These are phyloP conservation scores for Meteorus sp. DNA, from an alignment of 1,140 invertebrate genomes.

Conservation along the genomic window DNA sequence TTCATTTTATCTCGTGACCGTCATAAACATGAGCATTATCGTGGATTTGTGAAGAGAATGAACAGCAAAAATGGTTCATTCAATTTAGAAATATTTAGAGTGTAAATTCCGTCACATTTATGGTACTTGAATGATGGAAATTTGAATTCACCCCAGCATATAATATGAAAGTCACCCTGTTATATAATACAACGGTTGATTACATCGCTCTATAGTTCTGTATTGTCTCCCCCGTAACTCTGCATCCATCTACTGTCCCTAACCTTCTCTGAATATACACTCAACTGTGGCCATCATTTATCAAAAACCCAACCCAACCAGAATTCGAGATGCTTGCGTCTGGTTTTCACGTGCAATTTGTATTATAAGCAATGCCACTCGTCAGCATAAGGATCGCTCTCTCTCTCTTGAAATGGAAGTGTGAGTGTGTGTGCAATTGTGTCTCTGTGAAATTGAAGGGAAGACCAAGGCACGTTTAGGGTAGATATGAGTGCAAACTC, in stretches of 20 bases:
- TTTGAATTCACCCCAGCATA: slow-evolving; percentile 9
- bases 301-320: too few relatives aligned
- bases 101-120: background rate
- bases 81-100: background rate
- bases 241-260: too few relatives aligned
- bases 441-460: too few relatives aligned
- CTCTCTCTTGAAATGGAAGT: background rate
- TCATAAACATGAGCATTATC: background rate
- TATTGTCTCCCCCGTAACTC: background rate
- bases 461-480: too few relatives aligned
- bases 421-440: background rate
- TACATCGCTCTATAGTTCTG: background rate
- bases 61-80: too few relatives aligned
- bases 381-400: slow-evolving; percentile 35
- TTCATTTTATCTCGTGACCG: too few relatives aligned
- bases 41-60: background rate
- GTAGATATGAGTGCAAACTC: too few relatives aligned
- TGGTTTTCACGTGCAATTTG: slow-evolving; percentile 45
- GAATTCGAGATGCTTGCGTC: slow-evolving; percentile 25
- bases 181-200: slow-evolving; percentile 2
- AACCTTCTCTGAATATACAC: slow-evolving; percentile 43
- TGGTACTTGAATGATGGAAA: background rate
- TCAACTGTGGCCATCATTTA: slow-evolving; percentile 40
- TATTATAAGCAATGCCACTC: slow-evolving; percentile 36
- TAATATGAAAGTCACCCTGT: slow-evolving; percentile 38